Conservation (phyloP, 2,888 invertebrate species). For the Archips crataeganus region DNA sequence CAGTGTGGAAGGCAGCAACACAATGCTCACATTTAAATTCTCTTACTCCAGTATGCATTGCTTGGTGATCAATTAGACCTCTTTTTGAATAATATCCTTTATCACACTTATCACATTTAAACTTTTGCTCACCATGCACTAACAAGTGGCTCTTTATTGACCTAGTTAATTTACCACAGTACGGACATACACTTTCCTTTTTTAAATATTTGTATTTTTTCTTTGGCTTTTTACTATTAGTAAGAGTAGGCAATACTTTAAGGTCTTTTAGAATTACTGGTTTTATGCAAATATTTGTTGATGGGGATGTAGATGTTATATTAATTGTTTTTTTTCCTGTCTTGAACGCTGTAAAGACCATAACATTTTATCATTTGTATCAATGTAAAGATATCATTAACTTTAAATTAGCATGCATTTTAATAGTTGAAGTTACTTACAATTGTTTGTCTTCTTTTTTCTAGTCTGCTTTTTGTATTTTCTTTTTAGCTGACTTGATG, state of each 20-base stretch:
- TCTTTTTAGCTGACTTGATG: slow-evolving; percentile 35
- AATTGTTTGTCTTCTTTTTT: slow-evolving; percentile 36
- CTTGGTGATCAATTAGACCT: slow-evolving; percentile 50
- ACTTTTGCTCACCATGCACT: slow-evolving; percentile 57
- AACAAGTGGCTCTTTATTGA: slow-evolving; percentile 58
- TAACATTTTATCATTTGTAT: not conserved
- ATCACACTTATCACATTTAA: slow-evolving; percentile 62
- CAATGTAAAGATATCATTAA: not conserved
- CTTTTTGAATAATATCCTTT: slow-evolving; percentile 52
- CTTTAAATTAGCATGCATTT: not conserved
- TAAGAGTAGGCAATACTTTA: slow-evolving; percentile 47
- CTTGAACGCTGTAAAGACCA: slow-evolving; percentile 24
- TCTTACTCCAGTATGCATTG: slow-evolving; percentile 46
- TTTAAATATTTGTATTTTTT: slow-evolving; percentile 30
- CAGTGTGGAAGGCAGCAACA: slow-evolving; percentile 54
- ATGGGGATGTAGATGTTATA: slow-evolving; percentile 28
- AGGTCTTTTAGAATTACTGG: slow-evolving; percentile 60
- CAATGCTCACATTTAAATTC: slow-evolving; percentile 64
- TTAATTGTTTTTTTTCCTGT: slow-evolving; percentile 14
- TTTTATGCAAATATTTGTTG: slow-evolving; percentile 51
- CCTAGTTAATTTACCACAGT: slow-evolving; percentile 63
- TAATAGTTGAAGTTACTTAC: slow-evolving; percentile 13
- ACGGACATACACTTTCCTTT: slow-evolving; percentile 58
- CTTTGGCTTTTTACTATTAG: slow-evolving; percentile 31
- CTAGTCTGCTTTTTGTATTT: slow-evolving; percentile 41